Evolutionary conservation across 2,797 vertebrate species (phyloP), one percentile per base, ranked within the genome.

Genomic region (Kryptolebias ocellatus): DNA sequence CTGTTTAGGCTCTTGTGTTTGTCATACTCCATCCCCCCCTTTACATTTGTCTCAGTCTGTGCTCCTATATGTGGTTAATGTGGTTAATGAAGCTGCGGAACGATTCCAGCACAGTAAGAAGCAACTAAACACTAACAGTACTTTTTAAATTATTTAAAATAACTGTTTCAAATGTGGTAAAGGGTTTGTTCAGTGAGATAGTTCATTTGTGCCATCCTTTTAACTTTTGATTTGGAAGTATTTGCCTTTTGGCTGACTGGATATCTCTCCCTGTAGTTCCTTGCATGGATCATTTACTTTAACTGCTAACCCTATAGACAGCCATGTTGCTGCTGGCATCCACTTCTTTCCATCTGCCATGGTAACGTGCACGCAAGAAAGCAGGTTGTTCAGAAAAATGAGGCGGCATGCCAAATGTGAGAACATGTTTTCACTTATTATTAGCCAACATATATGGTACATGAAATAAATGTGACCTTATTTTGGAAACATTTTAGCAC

Each of bases 31-130:
- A 77, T 79, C 60, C 81, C 87, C 20, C 61, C 53, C 57, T 79
- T 85, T 80, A 78, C 44, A 45, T 46, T 62, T 31, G 49, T 45
- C 68, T 69, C 54, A 18, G 67, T 75, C 47, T 16, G 44, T 62
- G 58, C 64, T 15, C 69, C 52, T 62, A 45, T 60, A 67, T 67
- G 42, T 61, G 44, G 57, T n/a, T n/a, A n/a, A n/a, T 72, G 53
- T 70, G 64, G 42, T 65, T 80, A 84, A 84, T 79, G 72, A 64
- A 77, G 70, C 68, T 68, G 70, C 67, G 68, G 64, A 54, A 31
- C 73, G 46, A 47, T 64, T 58, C 51, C 37, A 66, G 39, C 74
- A 67, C 62, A 72, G 73, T 55, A 74, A 60, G 47, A 81, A 64
- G 59, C 31, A 72, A 65, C 61, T 17, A 69, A 77, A 81, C 44